Base-by-base conservation (phyloP, 2,113 vertebrate genomes). In the Gobiocypris rarus region DNA sequence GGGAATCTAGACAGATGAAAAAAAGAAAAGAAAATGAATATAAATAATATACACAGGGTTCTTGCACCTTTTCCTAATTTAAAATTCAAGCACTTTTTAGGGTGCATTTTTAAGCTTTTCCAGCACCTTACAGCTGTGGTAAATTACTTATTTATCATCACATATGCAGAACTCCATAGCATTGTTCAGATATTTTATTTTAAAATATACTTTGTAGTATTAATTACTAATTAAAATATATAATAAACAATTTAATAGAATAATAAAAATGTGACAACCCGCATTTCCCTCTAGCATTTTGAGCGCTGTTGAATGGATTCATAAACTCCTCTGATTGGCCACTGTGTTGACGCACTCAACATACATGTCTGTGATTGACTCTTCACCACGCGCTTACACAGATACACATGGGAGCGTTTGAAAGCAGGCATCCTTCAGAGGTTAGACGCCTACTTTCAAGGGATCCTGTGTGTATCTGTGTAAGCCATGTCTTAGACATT, bases 1-100 rank as follows among this genome's bases (percentile, higher is more conserved):
- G 80, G 22, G 78, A 41, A 5, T 79, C 86, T 89, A 67, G 9
- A 85, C 5, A 34, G 7, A 54, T 54, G 52, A 54, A 54, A 38
- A 38, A 38, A 38, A 54, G 2, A 54, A 54, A 54, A 54, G 15
- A 65, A 82, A 45, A 31, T 19, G 2, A 15, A 24, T 4, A 48
- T 24, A 17, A 15, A 19, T 38, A 38, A 67, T 28, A 8, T 19
- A 4, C 15, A 38, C 31, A 38, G 8, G 7, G 31, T 67, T 67
- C 17, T 19, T 67, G 4, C 14, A 9, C 8, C 17, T 67, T 67
- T 67, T 67, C 15, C 63, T 19, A 67, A 38, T 9, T 38, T 9
- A 67, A n/a, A 5, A 10, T 5, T 5, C 15, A 52, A 52, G 50
- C 50, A 52, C 15, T 63, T 63, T 65, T 65, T 7, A 17, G 3